Conservation (phyloP, 2,888 invertebrate species). For the Tachystola acroxantha region DNA sequence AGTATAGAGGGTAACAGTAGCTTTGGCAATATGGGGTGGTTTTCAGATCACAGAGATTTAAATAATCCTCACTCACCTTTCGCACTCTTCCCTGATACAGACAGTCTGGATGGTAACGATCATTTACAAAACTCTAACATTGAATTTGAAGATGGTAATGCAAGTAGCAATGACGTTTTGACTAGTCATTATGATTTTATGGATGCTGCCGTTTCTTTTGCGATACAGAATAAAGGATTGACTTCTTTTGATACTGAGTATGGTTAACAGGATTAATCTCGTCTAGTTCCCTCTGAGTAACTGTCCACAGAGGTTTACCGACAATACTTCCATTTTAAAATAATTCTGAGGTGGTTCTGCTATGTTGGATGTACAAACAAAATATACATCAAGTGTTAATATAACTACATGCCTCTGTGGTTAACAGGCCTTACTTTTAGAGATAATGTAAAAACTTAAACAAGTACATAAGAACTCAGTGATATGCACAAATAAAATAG, state of each 20-base stretch:
- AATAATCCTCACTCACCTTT: constrained; percentile 25
- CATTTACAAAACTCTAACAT: constrained; percentile 27
- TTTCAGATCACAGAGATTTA: constrained; percentile 20
- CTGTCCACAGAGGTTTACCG: too few species aligned
- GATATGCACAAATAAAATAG: too few species aligned
- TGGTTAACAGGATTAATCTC: constrained; percentile 37
- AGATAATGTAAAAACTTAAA: too few species aligned
- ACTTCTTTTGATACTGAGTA: constrained; percentile 70
- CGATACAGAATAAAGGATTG: constrained; percentile 85
- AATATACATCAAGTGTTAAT: too few species aligned
- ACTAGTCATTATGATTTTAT: constrained; percentile 76
- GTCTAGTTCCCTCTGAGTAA: too few species aligned
- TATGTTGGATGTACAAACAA: too few species aligned
- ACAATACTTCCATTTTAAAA: too few species aligned
- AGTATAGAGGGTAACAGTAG: constrained; percentile 21
- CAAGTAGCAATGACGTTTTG: constrained; percentile 28
- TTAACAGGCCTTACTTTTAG: too few species aligned
- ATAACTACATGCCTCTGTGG: too few species aligned
- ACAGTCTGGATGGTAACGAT: constrained; percentile 31
- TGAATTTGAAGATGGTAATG: constrained; percentile 30
- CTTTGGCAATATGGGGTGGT: constrained; percentile 37
- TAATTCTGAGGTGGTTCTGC: too few species aligned
- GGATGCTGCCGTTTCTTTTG: constrained; percentile 85
- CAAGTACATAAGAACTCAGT: neutral
- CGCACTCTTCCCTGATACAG: constrained; percentile 36